Evolutionary conservation across 2,113 vertebrate species (phyloP), one percentile per base, ranked within the genome.

Genomic region (Lampris megalopsis): DNA sequence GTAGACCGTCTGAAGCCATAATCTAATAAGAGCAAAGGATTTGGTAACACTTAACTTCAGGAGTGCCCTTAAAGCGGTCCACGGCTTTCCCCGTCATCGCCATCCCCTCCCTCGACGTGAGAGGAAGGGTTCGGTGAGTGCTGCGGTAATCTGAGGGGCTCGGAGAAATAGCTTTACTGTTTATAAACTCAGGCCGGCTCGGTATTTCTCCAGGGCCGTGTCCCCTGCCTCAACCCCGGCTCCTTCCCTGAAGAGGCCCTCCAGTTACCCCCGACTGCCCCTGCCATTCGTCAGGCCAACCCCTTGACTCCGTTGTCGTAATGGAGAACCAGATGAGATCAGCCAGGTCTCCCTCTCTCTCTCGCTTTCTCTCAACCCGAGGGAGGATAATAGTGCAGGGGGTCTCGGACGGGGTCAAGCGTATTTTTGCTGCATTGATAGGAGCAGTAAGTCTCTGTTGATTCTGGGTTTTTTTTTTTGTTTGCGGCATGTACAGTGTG

Each of bases 301-400:
- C 64, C 53, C 53, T 41, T 24, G 52, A 68, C 66, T 68, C 43
- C 43, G 66, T 53, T 45, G 66, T 43, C n/a, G 66, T 57, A 68
- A 68, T 45, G 71, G 75, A 24, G 24, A 24, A 81, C 79, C 79
- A 81, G 79, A 81, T 81, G 79, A 76, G 73, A 68, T 81, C 68
- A 68, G 73, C 70, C 60, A 52, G 11, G 43, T 61, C 37, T 53
- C 50, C 50, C 45, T 41, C 59, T 62, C 37, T 5, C 59, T 40
- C 59, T 35, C 43, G 10, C 61, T 64, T 38, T 42, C 61, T 73
- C 50, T 9, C 24, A 54, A 75, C 79, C 72, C 71, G 63, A 62
- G 64, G 58, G 79, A 57, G 41, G 37, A 47, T 10, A 35, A 58
- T 40, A 35, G 68, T 36, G 36, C 24, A 49, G 35, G 47, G 45